Evolutionary conservation across 1,140 invertebrate species (phyloP).

Genomic region (Drosophila kanapiae): DNA sequence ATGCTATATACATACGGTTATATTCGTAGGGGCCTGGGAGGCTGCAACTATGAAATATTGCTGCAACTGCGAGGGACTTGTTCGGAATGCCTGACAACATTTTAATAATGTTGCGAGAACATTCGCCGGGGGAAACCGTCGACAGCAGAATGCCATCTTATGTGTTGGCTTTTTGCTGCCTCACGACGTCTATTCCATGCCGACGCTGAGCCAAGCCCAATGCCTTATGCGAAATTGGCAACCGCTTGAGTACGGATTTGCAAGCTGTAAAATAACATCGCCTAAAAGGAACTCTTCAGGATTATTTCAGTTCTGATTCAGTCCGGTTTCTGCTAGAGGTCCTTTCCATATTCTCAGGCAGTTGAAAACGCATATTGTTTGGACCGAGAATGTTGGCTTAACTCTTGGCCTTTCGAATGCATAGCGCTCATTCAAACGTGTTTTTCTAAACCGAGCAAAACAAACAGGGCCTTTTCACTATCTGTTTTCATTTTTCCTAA

Average conservation of each 20-base stretch:
- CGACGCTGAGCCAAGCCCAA: conserved; percentile 8
- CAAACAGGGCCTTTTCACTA: conserved; percentile 15
- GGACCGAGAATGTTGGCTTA: conserved; percentile 36
- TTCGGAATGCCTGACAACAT: conserved; percentile 72
- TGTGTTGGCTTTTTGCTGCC: conserved; percentile 47
- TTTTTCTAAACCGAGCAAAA: conserved; percentile 37
- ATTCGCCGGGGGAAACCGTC: conserved; percentile 39
- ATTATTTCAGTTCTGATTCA: conserved; percentile 10
- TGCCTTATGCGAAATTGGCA: conserved; percentile 24
- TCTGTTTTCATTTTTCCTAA: conserved; percentile 20
- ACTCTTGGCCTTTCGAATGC: conserved; percentile 43
- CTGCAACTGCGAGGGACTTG: conserved; percentile 39
- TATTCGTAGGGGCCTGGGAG: conserved; percentile 11
- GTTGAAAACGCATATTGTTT: conserved; percentile 12
- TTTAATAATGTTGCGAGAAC: conserved; percentile 68
- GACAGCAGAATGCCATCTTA: conserved; percentile 42
- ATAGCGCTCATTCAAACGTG: conserved; percentile 38
- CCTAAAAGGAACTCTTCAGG: conserved; percentile 3
- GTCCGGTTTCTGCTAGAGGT: not conserved
- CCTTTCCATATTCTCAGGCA: not conserved
- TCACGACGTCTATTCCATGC: conserved; percentile 31
- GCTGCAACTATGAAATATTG: conserved; percentile 64
- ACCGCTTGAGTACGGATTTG: conserved; percentile 18
- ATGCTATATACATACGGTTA: not conserved
- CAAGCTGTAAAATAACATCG: conserved; percentile 22